These are phyloP conservation scores for Hydractinia echinata DNA, from an alignment of 30 jellyfish, hydroid and myxozoan species.

Conservation along the genomic window DNA sequence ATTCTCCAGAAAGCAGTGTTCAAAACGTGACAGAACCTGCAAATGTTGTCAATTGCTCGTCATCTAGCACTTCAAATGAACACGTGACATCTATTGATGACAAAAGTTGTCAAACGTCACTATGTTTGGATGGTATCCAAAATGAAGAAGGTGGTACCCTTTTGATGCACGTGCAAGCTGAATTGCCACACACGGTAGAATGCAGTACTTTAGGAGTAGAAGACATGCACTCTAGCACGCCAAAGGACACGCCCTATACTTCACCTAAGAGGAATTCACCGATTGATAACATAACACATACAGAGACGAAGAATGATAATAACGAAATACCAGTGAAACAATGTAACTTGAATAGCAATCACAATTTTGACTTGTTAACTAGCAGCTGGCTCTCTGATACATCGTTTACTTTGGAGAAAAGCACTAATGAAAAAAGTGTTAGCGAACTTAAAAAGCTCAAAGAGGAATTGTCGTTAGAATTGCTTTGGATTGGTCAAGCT, in stretches of 20 bases:
- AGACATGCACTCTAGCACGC: neutral
- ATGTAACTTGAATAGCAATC: neutral
- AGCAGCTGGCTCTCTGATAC: slow-evolving; percentile 28
- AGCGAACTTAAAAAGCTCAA: neutral
- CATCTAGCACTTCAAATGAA: neutral
- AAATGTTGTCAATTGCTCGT: neutral
- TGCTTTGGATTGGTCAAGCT: slow-evolving; percentile 36
- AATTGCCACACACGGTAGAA: no score
- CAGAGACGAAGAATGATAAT: neutral
- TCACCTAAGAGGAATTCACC: neutral
- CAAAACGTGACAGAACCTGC: neutral
- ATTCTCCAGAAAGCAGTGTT: neutral
- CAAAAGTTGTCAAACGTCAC: neutral
- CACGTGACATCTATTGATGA: neutral
- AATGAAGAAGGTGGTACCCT: neutral
- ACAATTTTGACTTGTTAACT: neutral
- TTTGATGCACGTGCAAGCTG: neutral
- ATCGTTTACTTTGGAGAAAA: slow-evolving; percentile 13
- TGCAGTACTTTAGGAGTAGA: no score
- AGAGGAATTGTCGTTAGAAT: slow-evolving; percentile 24
- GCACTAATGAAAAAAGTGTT: neutral
- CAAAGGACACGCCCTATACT: neutral
- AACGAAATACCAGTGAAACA: neutral
- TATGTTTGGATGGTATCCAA: neutral
- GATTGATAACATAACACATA: neutral